Evolutionary conservation across 2,888 invertebrate species (phyloP).

Genomic region (Meteorus colon): DNA sequence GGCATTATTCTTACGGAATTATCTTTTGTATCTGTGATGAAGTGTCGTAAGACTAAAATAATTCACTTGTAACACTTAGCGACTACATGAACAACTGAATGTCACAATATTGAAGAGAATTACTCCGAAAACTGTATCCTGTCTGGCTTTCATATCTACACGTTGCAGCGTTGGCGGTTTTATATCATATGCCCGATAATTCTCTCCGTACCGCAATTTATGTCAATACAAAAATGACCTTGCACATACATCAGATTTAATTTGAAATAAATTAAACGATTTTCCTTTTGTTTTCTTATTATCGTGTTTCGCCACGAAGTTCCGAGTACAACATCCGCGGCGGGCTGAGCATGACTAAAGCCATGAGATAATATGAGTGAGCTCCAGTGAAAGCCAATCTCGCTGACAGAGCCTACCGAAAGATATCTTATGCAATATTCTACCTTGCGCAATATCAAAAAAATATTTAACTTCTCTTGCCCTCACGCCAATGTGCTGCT

Average conservation of each 20-base stretch:
- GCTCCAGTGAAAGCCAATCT: constrained; percentile 66
- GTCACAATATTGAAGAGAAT: constrained; percentile 4
- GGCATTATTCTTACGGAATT: constrained; percentile 57
- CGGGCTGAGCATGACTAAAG: constrained; percentile 48
- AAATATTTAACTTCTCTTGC: neutral
- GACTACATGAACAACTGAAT: neutral
- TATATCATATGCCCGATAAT: neutral
- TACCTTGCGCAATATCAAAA: constrained; percentile 62
- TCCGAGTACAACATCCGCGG: constrained; percentile 33
- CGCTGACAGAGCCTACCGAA: constrained; percentile 56
- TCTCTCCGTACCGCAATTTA: neutral
- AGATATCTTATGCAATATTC: constrained; percentile 60
- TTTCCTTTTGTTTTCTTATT: constrained; percentile 23
- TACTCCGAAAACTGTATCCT: neutral
- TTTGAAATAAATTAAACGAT: constrained; percentile 8
- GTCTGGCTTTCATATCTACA: constrained; percentile 6
- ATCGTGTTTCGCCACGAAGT: constrained; percentile 11
- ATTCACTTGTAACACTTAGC: constrained; percentile 1
- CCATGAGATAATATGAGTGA: constrained; percentile 64
- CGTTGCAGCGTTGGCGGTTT: neutral
- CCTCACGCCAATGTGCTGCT: neutral
- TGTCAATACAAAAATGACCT: constrained; percentile 11
- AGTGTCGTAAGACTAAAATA: constrained; percentile 11
- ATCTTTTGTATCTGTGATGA: neutral
- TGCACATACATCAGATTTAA: constrained; percentile 16